phyloP scores from a whole-genome alignment of 2,797 vertebrate genomes.

The Thaleichthys pacificus region DNA sequence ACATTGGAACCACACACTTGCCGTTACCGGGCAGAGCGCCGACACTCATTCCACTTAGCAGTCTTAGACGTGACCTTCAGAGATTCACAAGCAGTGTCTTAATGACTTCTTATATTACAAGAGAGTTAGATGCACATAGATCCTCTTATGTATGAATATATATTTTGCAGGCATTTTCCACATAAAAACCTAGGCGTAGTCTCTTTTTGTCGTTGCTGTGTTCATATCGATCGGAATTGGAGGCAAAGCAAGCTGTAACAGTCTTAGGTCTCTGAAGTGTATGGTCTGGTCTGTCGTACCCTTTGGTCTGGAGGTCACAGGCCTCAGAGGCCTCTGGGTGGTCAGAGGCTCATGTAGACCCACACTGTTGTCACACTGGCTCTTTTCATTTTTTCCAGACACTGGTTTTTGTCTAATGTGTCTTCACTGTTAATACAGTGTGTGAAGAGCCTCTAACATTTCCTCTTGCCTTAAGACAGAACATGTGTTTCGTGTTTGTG shows the following conservation, averaged over 20 bases:
- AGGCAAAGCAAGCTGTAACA: slow-evolving; percentile 35
- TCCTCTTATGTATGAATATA: slow-evolving; percentile 73
- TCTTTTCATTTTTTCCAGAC: slow-evolving; percentile 48
- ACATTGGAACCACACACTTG: slow-evolving; percentile 34
- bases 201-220: slow-evolving; percentile 34
- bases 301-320: slow-evolving; percentile 47
- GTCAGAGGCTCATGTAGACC: slow-evolving; percentile 37
- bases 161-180: slow-evolving; percentile 81
- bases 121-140: slow-evolving; percentile 77
- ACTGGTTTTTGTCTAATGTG: slow-evolving; percentile 42
- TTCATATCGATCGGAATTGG: slow-evolving; percentile 33
- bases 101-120: slow-evolving; percentile 68
- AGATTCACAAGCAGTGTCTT: slow-evolving; percentile 72
- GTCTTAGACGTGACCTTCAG: slow-evolving; percentile 59
- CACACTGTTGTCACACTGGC: slow-evolving; percentile 31
- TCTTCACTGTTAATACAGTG: slow-evolving; percentile 14
- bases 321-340: slow-evolving; percentile 25
- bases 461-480: slow-evolving; percentile 60
- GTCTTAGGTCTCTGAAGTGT: slow-evolving; percentile 42
- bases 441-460: slow-evolving; percentile 43
- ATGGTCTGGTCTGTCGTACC: slow-evolving; percentile 45
- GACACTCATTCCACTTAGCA: slow-evolving; percentile 58
- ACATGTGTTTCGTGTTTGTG: slow-evolving; percentile 38
- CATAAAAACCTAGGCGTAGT: slow-evolving; percentile 68
- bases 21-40: slow-evolving; percentile 45